Base-by-base conservation (phyloP, 2,113 vertebrate genomes). In the Columba janthina region DNA sequence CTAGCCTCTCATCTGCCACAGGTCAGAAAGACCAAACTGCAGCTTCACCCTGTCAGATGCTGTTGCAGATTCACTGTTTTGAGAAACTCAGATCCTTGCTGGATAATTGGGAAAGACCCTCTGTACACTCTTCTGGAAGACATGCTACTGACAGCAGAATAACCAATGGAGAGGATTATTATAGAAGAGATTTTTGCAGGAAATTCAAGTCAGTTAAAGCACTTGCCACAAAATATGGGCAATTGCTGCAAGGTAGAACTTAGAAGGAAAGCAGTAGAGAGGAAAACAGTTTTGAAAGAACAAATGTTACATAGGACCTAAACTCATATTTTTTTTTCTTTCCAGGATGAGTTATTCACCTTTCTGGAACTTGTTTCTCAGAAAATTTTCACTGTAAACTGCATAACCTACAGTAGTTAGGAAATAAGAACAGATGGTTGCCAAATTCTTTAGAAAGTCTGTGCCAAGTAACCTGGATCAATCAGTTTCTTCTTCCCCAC, bases 401-500 rank as follows among this genome's bases (percentile, higher is more conserved):
- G 9, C 17, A 13, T 46, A 72, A 51, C 0, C 11, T 71, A 34
- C 5, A 42, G 2, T 25, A 77, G 10, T 34, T 38, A 58, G 16
- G 31, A 78, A 84, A 56, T 75, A 58, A 60, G 15, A 60, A 57
- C 50, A 2, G 2, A 3, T 75, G 5, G 10, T 46, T 90, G 25
- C 2, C 6, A 62, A 36, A 54, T 25, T 74, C 15, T 74, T 70
- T 78, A 3, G 57, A 32, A 77, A 40, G 5, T 40, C 18, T 87
- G 6, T 70, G n/a, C 9, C 25, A 74, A 26, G 7, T 22, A 70
- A 73, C n/a, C 10, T 0, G 0, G 8, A 69, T 69, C 13, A 89
- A 11, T 25, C 84, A 44, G 1, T 36, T 56, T 14, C 36, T 61
- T 48, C 34, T 78, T 87, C 71, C 24, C 9, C 4, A 22, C 21